Evolutionary conservation across 2,888 invertebrate genomes (phyloP), one percentile per base, ranked within the genome.

Genomic region (Acanthococcus lagerstroemiae): DNA sequence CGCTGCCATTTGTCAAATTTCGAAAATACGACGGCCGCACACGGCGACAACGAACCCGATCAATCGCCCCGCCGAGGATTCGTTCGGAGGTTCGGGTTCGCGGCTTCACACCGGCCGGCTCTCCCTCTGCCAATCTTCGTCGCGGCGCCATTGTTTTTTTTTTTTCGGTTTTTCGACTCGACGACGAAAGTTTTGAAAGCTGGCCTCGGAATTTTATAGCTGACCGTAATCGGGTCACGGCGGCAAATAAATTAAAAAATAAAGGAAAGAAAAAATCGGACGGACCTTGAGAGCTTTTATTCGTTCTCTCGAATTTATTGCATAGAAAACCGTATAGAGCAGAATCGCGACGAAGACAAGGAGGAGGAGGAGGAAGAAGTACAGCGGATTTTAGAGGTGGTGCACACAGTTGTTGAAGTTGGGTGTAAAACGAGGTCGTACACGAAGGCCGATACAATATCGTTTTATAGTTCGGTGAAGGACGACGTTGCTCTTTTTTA

Each of bases 391-490:
- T 30, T 4, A 25, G 58, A 24, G 45, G 58, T 46, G 58, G 46
- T 15, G 7, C n/a, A 45, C 45, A 58, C 24, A 57, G 46, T 45
- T 45, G 19, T 45, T 19, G 58, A 58, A 58, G 58, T 58, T 58
- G 58, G 58, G 58, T 58, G 58, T 58, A 58, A 58, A 58, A 58
- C 58, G 58, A 58, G 58, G 58, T 58, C 58, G 45, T 58, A 44
- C 46, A 58, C 48, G 58, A 58, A 58, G 58, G 58, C 58, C 45
- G 58, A 44, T 58, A 58, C 44, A 58, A 58, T 58, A 58, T 58
- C 58, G 45, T 58, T 58, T 58, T 58, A 58, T 58, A 58, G 58
- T 58, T 58, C 58, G 58, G 58, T 58, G 58, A 58, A 58, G 58
- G 58, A 58, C 58, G 58, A 58, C 58, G 58, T 45, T 45, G 46